phyloP scores from a whole-genome alignment of 2,113 vertebrate genomes.

The Bubo scandiacus region DNA sequence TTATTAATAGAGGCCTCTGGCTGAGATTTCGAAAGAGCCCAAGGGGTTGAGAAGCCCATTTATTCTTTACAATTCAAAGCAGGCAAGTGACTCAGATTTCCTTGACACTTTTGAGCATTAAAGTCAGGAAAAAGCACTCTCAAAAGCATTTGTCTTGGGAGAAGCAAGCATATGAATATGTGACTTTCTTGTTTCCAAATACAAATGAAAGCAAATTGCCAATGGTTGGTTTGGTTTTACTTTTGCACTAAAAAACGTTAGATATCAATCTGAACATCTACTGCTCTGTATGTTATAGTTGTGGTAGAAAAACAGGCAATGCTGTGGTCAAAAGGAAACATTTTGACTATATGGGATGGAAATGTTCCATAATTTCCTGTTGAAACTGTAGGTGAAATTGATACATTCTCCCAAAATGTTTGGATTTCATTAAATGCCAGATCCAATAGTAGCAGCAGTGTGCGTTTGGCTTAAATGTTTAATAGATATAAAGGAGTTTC shows the following conservation, averaged over 20 bases:
- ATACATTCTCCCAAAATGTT: neutral
- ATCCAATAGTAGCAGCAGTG: neutral
- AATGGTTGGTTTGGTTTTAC: neutral
- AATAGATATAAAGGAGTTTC: neutral
- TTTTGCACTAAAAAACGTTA: neutral
- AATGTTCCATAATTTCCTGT: neutral
- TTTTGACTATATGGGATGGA: neutral
- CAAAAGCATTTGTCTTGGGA: conserved; percentile 1
- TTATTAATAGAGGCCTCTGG: conserved; percentile 48
- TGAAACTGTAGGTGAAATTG: neutral
- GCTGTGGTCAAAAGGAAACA: neutral
- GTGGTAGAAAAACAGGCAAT: neutral
- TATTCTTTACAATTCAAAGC: conserved; percentile 15
- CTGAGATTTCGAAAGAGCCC: neutral
- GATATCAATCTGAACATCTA: neutral
- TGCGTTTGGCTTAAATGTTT: neutral
- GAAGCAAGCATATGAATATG: neutral
- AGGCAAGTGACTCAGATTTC: conserved; percentile 24
- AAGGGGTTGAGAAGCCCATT: conserved; percentile 38
- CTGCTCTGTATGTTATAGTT: neutral
- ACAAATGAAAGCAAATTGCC: neutral
- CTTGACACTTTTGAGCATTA: neutral
- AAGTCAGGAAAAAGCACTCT: neutral
- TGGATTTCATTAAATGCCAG: neutral
- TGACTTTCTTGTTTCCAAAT: neutral